These are phyloP conservation scores for Atethmia centrago DNA, from an alignment of 2,888 invertebrate species.

Conservation along the genomic window DNA sequence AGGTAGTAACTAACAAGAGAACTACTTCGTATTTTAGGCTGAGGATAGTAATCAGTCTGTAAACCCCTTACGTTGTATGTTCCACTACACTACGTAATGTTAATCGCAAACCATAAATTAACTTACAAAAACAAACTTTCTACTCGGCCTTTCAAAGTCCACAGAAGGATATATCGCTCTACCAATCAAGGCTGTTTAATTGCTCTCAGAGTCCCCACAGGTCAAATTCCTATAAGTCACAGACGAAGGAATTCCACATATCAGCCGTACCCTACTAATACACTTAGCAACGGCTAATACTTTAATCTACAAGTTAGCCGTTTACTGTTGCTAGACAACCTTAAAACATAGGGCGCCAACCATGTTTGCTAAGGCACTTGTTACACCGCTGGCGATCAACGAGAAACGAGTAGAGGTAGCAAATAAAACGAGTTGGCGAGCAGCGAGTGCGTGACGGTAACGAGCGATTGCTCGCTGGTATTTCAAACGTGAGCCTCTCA, in stretches of 20 bases:
- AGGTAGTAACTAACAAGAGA: too few species aligned
- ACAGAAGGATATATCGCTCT: slow-evolving; percentile 31
- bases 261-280: slow-evolving; percentile 26
- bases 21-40: not conserved
- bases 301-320: slow-evolving; percentile 17
- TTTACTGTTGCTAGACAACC: slow-evolving; percentile 51
- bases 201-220: not conserved
- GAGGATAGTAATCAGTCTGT: not conserved
- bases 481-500: not conserved
- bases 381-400: not conserved
- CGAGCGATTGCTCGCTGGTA: not conserved
- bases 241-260: slow-evolving; percentile 44
- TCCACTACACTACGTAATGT: not conserved
- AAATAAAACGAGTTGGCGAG: not conserved
- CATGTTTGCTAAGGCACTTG: slow-evolving; percentile 38
- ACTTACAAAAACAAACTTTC: slow-evolving; percentile 34
- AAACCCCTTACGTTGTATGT: not conserved
- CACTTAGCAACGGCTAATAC: slow-evolving; percentile 32
- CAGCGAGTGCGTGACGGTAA: not conserved
- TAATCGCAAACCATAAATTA: not conserved
- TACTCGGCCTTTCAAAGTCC: slow-evolving; percentile 15
- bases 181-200: slow-evolving; percentile 36
- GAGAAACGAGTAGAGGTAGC: not conserved
- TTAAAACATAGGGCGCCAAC: slow-evolving; percentile 24
- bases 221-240: slow-evolving; percentile 35